Conservation (phyloP, 2,888 invertebrate species). For the Lepidonotus clava region DNA sequence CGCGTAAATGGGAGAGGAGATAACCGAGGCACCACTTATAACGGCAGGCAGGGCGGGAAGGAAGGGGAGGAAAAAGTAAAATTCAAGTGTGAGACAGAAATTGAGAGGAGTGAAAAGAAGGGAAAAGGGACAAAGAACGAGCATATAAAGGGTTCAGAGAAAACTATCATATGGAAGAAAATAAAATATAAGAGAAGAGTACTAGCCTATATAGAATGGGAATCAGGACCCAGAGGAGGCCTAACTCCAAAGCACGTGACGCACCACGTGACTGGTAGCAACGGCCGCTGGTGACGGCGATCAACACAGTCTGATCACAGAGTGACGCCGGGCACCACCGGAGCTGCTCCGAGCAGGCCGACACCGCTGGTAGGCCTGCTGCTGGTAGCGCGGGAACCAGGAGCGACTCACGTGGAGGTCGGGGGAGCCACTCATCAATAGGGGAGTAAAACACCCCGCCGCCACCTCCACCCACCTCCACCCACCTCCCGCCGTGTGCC, state of each 20-base stretch:
- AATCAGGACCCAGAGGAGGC: too few relatives aligned
- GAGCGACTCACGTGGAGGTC: background rate
- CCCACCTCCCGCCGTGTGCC: background rate
- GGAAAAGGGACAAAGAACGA: background rate
- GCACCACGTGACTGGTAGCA: background rate
- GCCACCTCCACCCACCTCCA: background rate
- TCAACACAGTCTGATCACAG: background rate
- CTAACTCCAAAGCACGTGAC: background rate
- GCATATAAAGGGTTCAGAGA: background rate
- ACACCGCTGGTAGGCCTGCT: background rate
- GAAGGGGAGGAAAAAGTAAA: slow-evolving; percentile 1
- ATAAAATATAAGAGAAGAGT: too few relatives aligned
- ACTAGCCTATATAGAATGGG: too few relatives aligned
- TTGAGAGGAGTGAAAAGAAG: background rate
- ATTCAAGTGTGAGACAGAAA: background rate
- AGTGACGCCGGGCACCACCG: background rate
- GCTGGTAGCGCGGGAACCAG: background rate
- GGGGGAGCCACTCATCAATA: background rate
- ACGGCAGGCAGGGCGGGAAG: background rate
- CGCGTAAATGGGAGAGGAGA: background rate
- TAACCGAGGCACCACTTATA: background rate
- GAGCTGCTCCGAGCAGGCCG: background rate
- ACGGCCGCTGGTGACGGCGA: background rate
- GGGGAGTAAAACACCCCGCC: background rate
- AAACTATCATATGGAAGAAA: too few relatives aligned